phyloP scores from a whole-genome alignment of 2,797 vertebrate species.

The Peromyscus aztecus region DNA sequence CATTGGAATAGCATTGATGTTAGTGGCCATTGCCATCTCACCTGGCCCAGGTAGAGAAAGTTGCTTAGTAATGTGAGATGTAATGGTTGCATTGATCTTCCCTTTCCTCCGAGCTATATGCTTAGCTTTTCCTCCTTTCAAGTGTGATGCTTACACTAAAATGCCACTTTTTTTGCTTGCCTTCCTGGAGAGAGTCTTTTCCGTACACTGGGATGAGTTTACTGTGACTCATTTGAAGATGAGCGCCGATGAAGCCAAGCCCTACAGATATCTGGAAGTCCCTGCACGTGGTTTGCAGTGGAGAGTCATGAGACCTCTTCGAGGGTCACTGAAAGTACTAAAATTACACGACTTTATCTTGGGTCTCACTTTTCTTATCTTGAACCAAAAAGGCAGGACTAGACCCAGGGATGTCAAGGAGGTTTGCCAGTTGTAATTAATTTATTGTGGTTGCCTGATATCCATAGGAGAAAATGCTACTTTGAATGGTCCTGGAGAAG shows the following conservation, averaged over 20 bases:
- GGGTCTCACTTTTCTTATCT: slow-evolving; percentile 39
- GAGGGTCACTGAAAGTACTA: neutral
- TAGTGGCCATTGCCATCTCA: neutral
- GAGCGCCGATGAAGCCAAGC: neutral
- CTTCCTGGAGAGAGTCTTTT: neutral
- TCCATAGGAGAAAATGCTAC: neutral
- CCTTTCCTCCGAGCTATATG: neutral
- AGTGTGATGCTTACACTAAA: neutral
- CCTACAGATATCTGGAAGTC: neutral
- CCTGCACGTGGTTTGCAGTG: neutral
- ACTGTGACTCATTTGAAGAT: neutral
- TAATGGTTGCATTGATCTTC: neutral
- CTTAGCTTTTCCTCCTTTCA: neutral
- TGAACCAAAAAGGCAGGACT: neutral
- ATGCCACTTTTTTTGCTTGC: neutral
- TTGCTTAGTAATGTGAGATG: rapidly evolving
- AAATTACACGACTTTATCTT: neutral
- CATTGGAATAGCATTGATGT: neutral
- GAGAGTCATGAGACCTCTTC: neutral
- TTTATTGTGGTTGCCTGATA: neutral
- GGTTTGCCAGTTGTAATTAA: neutral
- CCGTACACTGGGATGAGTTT: neutral
- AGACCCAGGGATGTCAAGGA: neutral
- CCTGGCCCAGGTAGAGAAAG: neutral
- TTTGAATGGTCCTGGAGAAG: neutral